Percentiles rank a stretch among this genome's conserved stretches.
phyloP scores from a whole-genome alignment of 1,140 invertebrate genomes.

The Littorina saxatilis region DNA sequence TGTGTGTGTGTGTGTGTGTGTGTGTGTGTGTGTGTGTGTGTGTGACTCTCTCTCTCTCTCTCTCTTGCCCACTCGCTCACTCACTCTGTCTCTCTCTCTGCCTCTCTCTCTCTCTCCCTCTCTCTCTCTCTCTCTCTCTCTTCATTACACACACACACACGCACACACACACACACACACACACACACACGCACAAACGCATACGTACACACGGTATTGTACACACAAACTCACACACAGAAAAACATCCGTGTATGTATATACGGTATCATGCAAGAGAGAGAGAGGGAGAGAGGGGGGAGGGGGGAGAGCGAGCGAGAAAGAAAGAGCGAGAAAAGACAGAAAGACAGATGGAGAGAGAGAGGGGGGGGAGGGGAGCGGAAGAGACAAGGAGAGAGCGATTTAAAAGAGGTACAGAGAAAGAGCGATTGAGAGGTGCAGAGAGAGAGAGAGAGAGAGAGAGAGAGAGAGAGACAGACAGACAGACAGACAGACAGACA shows the following conservation, averaged over 20 bases:
- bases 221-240: neutral
- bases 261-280: neutral
- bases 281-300: neutral
- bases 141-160: neutral
- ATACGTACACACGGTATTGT: neutral
- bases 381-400: neutral
- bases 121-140: too few species aligned
- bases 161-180: constrained; percentile 22
- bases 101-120: too few species aligned
- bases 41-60: too few species aligned
- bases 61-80: too few species aligned
- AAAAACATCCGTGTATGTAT: neutral
- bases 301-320: neutral
- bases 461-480: neutral
- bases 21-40: too few species aligned
- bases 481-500: constrained; percentile 14
- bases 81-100: too few species aligned
- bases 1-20: too few species aligned
- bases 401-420: neutral
- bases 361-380: constrained; percentile 2
- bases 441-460: constrained; percentile 7
- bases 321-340: neutral
- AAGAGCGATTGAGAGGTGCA: neutral
- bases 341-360: constrained; percentile 1
- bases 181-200: constrained; percentile 19